Base-by-base conservation (phyloP, 2,797 vertebrate species). In the Scolopax rusticola region DNA sequence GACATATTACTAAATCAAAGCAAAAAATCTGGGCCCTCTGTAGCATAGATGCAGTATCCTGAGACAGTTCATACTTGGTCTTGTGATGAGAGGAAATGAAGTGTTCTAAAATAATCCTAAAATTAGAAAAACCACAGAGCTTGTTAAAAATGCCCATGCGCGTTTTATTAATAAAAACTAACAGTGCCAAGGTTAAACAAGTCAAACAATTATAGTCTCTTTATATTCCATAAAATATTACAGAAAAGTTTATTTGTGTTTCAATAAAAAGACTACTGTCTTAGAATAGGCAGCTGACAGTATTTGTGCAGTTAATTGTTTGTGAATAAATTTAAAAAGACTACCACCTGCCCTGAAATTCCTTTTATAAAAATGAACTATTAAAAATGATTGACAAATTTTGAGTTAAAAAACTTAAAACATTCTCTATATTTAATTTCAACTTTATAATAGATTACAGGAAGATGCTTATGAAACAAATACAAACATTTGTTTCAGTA, bases 381-480 rank as follows among this genome's bases (percentile, higher is more conserved):
- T 98, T 98, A 98, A 98, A 98, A 98, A 98, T 97, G 97, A 98
- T 98, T 98, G 98, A 98, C 98, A 98, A 98, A 98, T 98, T 98
- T 97, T 97, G 98, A 98, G 97, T 98, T 98, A 99, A 98, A 98
- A 98, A 98, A 97, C 98, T 99, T 99, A 99, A 99, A 99, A 99
- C 98, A 99, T 99, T 99, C 98, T 98, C 99, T 99, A 99, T 99
- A 99, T 99, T 99, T 99, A 99, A 99, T 99, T 99, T 99, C 98
- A 99, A 99, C 99, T 99, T 99, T 99, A 99, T 99, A 99, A 99
- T 99, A 99, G 99, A 99, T 99, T 99, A 99, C 98, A 99, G 98
- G 99, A 99, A 98, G 98, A 98, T 99, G 98, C 98, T 99, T 98
- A 98, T 97, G 98, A 98, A 98, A 98, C 98, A 98, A 98, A 98